Evolutionary conservation across 30 jellyfish, hydroid and myxozoan species (phyloP).

Genomic region (Aurelia aurita complex sp. Pacific): DNA sequence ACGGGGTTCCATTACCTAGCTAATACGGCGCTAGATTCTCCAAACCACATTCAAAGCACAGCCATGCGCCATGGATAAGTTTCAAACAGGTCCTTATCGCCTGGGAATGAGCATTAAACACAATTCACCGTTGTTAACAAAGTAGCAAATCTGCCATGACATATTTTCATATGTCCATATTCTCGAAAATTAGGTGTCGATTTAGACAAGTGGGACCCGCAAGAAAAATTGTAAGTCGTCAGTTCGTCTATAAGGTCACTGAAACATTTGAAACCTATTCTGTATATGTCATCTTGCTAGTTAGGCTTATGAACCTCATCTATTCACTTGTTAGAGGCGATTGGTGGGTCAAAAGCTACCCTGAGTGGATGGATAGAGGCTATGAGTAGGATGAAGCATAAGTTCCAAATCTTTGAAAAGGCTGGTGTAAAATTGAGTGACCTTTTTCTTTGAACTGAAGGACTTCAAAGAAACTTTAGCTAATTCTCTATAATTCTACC

Average conservation of each 20-base stretch:
- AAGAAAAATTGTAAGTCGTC: slow-evolving; percentile 5
- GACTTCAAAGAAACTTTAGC: too few species aligned
- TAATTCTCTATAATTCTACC: too few species aligned
- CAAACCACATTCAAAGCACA: slow-evolving; percentile 21
- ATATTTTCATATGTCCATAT: not conserved
- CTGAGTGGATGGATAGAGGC: too few species aligned
- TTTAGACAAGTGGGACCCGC: slow-evolving; percentile 6
- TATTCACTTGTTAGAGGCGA: too few species aligned
- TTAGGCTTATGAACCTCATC: too few species aligned
- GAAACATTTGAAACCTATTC: not conserved
- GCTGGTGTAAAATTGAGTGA: too few species aligned
- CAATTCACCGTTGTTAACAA: slow-evolving; percentile 5
- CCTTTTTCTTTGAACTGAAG: too few species aligned
- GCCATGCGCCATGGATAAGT: slow-evolving; percentile 18
- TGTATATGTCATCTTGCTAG: too few species aligned
- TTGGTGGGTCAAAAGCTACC: too few species aligned
- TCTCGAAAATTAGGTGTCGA: slow-evolving; percentile 27
- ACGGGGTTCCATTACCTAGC: not conserved
- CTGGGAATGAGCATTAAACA: slow-evolving; percentile 24
- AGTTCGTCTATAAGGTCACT: not conserved
- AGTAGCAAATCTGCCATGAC: slow-evolving; percentile 8
- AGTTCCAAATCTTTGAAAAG: too few species aligned
- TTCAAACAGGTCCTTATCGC: slow-evolving; percentile 34
- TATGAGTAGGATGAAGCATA: too few species aligned
- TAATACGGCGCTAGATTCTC: not conserved